Conservation (phyloP, 2,797 vertebrate genomes). For the Sebastes cheni region DNA sequence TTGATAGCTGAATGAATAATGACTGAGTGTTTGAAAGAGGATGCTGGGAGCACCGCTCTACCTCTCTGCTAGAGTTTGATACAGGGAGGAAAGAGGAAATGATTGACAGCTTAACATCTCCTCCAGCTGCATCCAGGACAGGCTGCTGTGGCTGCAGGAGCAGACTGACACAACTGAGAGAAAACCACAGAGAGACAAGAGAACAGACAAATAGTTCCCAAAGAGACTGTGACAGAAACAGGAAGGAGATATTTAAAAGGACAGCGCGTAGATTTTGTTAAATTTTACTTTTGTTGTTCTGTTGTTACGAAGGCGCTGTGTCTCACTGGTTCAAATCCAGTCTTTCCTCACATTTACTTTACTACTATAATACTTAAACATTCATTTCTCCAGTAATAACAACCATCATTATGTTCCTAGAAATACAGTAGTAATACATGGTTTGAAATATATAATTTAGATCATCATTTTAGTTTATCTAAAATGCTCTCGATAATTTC, state of each 20-base stretch:
- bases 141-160: slow-evolving; percentile 13
- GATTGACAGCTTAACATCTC: slow-evolving; percentile 8
- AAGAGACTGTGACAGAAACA: neutral
- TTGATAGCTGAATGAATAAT: neutral
- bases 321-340: neutral
- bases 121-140: slow-evolving; percentile 19
- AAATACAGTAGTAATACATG: neutral
- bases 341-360: neutral
- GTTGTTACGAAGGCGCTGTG: neutral
- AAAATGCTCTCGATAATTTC: too few relatives aligned
- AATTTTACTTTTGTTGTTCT: neutral
- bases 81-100: slow-evolving; percentile 4
- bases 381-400: neutral
- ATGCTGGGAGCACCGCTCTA: neutral
- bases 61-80: neutral
- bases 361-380: neutral
- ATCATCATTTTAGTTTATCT: too few relatives aligned
- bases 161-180: neutral
- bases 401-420: neutral
- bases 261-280: neutral
- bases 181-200: neutral
- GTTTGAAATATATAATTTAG: too few relatives aligned
- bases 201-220: neutral
- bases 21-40: neutral
- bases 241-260: neutral